Percentiles rank a stretch among this genome's conserved stretches.
Evolutionary conservation across 2,113 vertebrate genomes (phyloP).

Genomic region (Irena cyanogastra): DNA sequence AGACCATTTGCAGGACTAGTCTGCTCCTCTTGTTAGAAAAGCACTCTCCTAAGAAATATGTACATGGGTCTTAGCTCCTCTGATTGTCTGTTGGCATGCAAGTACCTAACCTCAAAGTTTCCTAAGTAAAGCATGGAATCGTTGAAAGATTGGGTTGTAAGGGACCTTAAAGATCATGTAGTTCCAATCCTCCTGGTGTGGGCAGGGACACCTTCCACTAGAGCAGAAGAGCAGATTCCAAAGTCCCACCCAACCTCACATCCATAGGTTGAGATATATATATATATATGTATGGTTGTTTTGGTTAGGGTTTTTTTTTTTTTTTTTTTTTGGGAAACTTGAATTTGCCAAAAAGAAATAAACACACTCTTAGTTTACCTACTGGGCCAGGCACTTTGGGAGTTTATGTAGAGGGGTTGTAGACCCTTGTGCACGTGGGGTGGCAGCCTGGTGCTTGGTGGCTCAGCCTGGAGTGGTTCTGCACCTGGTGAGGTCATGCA

Average conservation of each 20-base stretch:
- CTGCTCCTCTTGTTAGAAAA: background rate
- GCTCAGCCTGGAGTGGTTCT: background rate
- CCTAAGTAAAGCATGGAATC: background rate
- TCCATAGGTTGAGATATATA: background rate
- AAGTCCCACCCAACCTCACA: background rate
- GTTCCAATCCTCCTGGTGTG: background rate
- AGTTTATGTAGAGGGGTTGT: background rate
- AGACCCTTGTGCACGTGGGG: background rate
- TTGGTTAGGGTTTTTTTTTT: too few species aligned
- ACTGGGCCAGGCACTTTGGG: background rate
- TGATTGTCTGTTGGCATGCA: background rate
- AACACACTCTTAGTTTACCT: background rate
- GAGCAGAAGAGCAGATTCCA: background rate
- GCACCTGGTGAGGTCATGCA: background rate
- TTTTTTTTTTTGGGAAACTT: background rate
- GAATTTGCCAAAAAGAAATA: background rate
- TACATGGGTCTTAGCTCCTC: rapidly evolving
- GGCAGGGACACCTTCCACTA: background rate
- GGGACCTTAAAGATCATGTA: background rate
- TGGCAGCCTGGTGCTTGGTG: background rate
- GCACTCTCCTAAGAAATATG: background rate
- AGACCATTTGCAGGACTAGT: background rate
- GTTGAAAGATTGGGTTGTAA: background rate
- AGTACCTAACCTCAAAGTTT: background rate
- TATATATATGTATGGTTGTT: too few species aligned